Conservation (phyloP, 1,140 invertebrate genomes). For the Archivesica marissinica region DNA sequence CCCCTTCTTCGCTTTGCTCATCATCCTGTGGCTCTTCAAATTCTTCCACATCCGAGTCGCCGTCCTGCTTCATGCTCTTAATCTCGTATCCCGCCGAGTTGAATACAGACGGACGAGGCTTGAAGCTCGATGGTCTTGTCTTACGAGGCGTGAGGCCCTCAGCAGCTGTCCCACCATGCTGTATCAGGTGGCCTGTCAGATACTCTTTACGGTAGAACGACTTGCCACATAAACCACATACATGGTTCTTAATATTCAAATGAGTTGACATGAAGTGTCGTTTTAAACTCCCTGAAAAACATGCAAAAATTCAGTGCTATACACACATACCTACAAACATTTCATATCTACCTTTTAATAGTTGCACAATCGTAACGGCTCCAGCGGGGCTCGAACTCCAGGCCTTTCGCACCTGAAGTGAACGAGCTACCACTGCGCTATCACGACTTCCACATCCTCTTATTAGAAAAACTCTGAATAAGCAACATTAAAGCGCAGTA, state of each 20-base stretch:
- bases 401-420: too few species aligned
- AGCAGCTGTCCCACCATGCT: slow-evolving; percentile 52
- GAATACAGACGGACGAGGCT: slow-evolving; percentile 51
- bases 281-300: slow-evolving; percentile 52
- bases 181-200: slow-evolving; percentile 46
- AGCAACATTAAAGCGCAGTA: too few species aligned
- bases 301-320: not conserved
- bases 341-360: too few species aligned
- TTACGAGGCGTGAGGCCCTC: slow-evolving; percentile 39
- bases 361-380: too few species aligned
- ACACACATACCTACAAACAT: too few species aligned
- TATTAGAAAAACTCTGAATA: too few species aligned
- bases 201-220: slow-evolving; percentile 61
- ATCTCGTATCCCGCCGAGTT: not conserved
- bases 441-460: too few species aligned
- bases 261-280: slow-evolving; percentile 56
- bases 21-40: not conserved
- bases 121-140: slow-evolving; percentile 32
- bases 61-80: not conserved
- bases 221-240: slow-evolving; percentile 59
- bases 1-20: slow-evolving; percentile 1
- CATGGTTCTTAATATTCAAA: slow-evolving; percentile 58
- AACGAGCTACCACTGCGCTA: too few species aligned
- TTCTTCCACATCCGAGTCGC: slow-evolving; percentile 5
- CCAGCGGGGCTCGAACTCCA: too few species aligned